Evolutionary conservation across 2,113 vertebrate species (phyloP).

Genomic region (Sapayoa aenigma): DNA sequence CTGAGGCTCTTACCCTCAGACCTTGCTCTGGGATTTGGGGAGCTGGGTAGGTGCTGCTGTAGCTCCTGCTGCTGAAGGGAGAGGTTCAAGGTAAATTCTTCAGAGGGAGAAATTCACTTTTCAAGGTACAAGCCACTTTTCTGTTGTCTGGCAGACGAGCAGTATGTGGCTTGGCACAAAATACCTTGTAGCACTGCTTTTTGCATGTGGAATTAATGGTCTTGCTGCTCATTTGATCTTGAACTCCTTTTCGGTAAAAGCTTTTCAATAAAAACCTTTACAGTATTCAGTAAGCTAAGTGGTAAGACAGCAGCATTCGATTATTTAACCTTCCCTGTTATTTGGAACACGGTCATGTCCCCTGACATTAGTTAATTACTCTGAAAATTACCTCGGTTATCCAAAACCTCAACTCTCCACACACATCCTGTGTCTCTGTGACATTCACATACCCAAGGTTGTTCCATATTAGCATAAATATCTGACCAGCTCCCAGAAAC

Average conservation of each 20-base stretch:
- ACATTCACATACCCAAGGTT: constrained; percentile 61
- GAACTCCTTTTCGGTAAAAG: constrained; percentile 55
- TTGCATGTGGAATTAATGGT: constrained; percentile 19
- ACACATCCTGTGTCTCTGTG: constrained; percentile 41
- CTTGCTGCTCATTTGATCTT: constrained; percentile 17
- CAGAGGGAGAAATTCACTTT: neutral
- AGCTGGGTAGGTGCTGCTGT: neutral
- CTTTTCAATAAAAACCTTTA: constrained; percentile 59
- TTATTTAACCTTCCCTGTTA: constrained; percentile 58
- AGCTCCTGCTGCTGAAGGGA: neutral
- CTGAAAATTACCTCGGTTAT: constrained; percentile 64
- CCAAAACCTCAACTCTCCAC: constrained; percentile 47
- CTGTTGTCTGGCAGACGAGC: neutral
- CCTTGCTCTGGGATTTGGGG: neutral
- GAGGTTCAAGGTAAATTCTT: neutral
- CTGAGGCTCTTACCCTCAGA: neutral
- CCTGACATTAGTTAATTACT: constrained; percentile 63
- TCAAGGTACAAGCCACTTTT: neutral
- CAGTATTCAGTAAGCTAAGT: constrained; percentile 52
- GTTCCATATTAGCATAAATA: constrained; percentile 48
- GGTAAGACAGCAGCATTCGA: constrained; percentile 45
- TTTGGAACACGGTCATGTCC: constrained; percentile 50
- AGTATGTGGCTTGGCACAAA: constrained; percentile 20
- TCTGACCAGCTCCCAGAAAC: constrained; percentile 41
- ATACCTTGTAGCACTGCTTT: neutral